Evolutionary conservation across 64 coral and sea anemone species (phyloP).

Genomic region (Exaiptasia diaphana): DNA sequence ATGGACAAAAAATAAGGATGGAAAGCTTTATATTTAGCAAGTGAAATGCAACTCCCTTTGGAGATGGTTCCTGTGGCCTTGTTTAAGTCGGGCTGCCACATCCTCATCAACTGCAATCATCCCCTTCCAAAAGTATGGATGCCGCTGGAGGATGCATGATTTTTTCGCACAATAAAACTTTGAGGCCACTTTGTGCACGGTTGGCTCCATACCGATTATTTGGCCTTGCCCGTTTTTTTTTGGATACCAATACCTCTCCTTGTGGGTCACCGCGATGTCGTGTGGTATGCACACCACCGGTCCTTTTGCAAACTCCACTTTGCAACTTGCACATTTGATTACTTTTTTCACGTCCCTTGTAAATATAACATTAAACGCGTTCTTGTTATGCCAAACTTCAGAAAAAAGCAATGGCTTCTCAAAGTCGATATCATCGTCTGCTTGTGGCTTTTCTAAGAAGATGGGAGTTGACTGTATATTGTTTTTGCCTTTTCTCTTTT

Average conservation of each 20-base stretch:
- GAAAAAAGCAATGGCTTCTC: slow-evolving; percentile 33
- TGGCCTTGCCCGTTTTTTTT: no score
- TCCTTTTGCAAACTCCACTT: slow-evolving; percentile 59
- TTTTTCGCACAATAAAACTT: no score
- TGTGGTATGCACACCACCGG: slow-evolving; percentile 41
- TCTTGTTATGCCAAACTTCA: slow-evolving; percentile 56
- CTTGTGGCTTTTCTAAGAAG: not conserved
- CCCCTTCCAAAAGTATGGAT: no score
- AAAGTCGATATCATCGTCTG: slow-evolving; percentile 56
- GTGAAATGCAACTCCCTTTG: no score
- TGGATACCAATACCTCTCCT: slow-evolving; percentile 51
- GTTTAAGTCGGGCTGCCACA: no score
- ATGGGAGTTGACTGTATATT: slow-evolving; percentile 31
- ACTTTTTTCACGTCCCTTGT: slow-evolving; percentile 22
- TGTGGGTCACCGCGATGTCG: slow-evolving; percentile 47
- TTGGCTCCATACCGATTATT: no score
- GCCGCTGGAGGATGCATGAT: no score
- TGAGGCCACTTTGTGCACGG: no score
- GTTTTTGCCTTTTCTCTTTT: slow-evolving; percentile 62
- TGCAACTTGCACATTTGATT: slow-evolving; percentile 50
- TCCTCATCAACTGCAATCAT: no score
- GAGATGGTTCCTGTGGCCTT: no score
- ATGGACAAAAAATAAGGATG: no score
- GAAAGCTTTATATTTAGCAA: no score
- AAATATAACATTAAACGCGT: slow-evolving; percentile 40